Evolutionary conservation across 2,797 vertebrate genomes (phyloP), one percentile per base, ranked within the genome.

Genomic region (Malacoraja senta): DNA sequence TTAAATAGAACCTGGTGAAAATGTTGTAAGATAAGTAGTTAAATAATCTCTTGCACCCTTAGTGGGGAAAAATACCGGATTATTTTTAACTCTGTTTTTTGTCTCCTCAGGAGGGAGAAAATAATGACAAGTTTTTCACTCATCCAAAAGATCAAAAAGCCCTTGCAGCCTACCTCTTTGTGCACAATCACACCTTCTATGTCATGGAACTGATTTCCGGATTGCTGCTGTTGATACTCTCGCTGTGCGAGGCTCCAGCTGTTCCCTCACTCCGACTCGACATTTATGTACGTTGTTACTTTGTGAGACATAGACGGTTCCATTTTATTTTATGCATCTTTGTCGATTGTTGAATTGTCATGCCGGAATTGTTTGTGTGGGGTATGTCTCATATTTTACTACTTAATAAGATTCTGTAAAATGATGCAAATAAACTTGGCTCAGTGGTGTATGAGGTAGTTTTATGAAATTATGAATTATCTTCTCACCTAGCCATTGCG

Each of bases 81-180:
- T 91, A 4, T 91, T 91, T 21, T 38, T 35, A 74, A 26, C 71
- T 92, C 44, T 92, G 21, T 91, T 76, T 92, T 53, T 92, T 76
- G 26, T 58, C 13, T 26, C 71, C 76, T 81, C 95, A 99, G 98
- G 99, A 99, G 96, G 98, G 99, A 93, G 98, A 99, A 96, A 98
- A 99, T 95, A 99, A 99, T 0, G 99, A 99, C 94, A 99, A 99
- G 95, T 99, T 99, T 96, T 98, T 98, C 96, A 99, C 98, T 10
- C 99, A 99, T 94, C 99, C 99, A 74, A 98, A 97, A 95, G 98
- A 98, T 94, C 96, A 98, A 93, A 97, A 96, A 94, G 98, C 98
- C 0, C 96, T 99, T 94, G 97, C 98, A 3, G 98, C 99, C 32
- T 99, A 99, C 97, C 97, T 99, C 96, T 99, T 99, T 93, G 98